Conservation (phyloP, 2,113 vertebrate species). For the Myanophis thanlyinensis region DNA sequence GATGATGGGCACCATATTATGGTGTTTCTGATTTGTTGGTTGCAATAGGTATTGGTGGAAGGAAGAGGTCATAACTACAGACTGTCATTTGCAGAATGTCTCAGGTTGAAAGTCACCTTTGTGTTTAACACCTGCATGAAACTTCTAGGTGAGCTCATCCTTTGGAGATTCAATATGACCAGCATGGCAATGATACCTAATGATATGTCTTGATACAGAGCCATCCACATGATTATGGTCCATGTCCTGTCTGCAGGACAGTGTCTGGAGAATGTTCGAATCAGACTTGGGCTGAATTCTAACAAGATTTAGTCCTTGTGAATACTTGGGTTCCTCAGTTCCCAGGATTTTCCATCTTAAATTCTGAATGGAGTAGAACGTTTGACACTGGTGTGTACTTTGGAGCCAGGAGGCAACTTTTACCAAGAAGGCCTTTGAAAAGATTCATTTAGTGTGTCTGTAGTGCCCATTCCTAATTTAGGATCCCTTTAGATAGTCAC, state of each 20-base stretch:
- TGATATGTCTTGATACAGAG: not conserved
- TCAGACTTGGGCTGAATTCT: not conserved
- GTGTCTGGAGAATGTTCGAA: not conserved
- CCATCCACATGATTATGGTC: not conserved
- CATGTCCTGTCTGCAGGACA: not conserved
- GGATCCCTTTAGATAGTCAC: not conserved
- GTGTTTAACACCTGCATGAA: not conserved
- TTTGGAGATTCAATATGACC: not conserved
- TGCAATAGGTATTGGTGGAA: not conserved
- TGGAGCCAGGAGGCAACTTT: not conserved
- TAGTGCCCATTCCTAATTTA: not conserved
- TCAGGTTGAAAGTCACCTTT: not conserved
- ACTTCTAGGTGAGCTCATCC: not conserved
- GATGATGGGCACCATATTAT: not conserved
- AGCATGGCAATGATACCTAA: not conserved
- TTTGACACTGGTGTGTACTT: not conserved
- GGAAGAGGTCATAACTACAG: not conserved
- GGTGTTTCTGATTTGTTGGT: not conserved
- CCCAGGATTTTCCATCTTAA: not conserved
- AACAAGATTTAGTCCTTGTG: not conserved
- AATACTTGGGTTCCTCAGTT: not conserved
- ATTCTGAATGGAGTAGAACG: not conserved
- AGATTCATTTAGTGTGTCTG: not conserved
- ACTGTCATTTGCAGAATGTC: not conserved
- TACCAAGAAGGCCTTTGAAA: not conserved